These are phyloP conservation scores for Steatornis caripensis DNA, from an alignment of 2,113 vertebrate genomes.

Conservation along the genomic window DNA sequence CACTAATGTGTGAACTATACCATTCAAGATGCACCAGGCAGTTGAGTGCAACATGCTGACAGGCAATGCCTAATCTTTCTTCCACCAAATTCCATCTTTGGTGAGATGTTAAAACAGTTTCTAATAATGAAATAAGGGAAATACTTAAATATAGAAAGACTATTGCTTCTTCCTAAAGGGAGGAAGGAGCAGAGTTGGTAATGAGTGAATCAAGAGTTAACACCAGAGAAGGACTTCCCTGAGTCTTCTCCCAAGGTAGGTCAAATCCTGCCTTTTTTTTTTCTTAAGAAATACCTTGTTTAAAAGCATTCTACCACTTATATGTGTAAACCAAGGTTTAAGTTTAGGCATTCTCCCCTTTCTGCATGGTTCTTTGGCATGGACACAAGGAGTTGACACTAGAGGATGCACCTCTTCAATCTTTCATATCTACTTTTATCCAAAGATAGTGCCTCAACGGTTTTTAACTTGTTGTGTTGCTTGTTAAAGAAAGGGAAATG, in stretches of 20 bases:
- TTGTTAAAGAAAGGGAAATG: neutral
- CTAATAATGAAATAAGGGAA: neutral
- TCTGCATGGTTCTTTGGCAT: neutral
- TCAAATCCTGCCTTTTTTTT: neutral
- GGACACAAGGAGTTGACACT: neutral
- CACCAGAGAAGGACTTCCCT: neutral
- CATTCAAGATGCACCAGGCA: neutral
- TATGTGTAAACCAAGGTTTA: neutral
- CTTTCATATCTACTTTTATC: neutral
- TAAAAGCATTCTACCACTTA: neutral
- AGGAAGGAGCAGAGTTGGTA: neutral
- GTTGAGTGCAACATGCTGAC: neutral
- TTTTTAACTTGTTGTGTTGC: neutral
- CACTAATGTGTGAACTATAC: neutral
- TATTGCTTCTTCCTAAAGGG: neutral
- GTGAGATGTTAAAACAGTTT: neutral
- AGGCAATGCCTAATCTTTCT: neutral
- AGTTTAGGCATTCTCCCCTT: neutral
- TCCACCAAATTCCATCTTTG: neutral
- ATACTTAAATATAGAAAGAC: neutral
- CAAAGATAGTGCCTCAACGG: neutral
- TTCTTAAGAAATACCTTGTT: neutral
- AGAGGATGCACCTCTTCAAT: neutral
- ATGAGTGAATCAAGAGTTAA: neutral
- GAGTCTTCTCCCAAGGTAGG: neutral